Base-by-base conservation (phyloP, 2,888 invertebrate genomes). In the Stenodema calcarata region DNA sequence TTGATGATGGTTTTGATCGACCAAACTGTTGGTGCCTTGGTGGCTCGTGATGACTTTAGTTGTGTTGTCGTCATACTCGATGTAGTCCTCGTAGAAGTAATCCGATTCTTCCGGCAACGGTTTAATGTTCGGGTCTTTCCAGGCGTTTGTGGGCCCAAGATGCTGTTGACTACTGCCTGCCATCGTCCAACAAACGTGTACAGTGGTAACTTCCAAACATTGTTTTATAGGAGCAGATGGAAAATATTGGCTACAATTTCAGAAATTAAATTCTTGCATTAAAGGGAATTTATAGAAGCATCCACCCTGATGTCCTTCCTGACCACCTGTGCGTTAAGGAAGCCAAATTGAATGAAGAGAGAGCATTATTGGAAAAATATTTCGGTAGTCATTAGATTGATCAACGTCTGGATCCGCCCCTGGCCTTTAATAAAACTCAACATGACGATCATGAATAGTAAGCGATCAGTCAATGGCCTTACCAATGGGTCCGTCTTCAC, bases 11-110 rank as follows among this genome's bases (percentile, higher is more conserved):
- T 16, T 54, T 18, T 82, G 73, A 14, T 84, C 75, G 11, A 84
- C 50, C 75, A 75, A 27, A 23, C 62, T 82, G 84, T 84, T 84
- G 44, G 44, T 47, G 30, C 54, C 73, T 14, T 84, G 84, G n/a
- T 42, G 70, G 27, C 84, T 44, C n/a, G 84, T 73, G 14, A 84
- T 30, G 3, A 84, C 44, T 73, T 84, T 84, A 4, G 84, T 88
- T 11, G 85, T 87, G 89, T 94, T 94, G 85, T 94, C 94, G 9
- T 95, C 94, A 90, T 95, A 95, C 90, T 96, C 96, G 0, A 95
- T 93, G 90, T 96, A 96, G 89, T 96, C 96, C 89, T 96, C 96
- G 90, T 96, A 96, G 89, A 95, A 95, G 90, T 96, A 96, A 90
- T 96, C 96, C 0, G 95, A 95, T 90, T 95, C 95, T 90, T 95